These are phyloP conservation scores for Leptonema lineaticorne DNA, from an alignment of 1,140 invertebrate genomes.

Conservation along the genomic window DNA sequence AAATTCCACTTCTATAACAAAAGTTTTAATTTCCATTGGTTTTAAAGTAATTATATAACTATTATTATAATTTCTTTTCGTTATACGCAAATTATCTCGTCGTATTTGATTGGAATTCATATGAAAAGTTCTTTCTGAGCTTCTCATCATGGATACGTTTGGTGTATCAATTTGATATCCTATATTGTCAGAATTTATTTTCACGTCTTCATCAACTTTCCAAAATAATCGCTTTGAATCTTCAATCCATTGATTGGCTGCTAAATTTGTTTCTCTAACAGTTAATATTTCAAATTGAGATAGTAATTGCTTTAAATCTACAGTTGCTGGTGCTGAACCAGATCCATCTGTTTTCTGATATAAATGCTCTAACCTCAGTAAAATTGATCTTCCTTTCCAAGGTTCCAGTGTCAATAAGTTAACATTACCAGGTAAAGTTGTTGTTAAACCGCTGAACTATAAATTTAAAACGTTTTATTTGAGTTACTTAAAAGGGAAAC, in stretches of 20 bases:
- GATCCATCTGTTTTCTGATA: conserved; percentile 72
- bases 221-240: conserved; percentile 60
- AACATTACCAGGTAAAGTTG: conserved; percentile 73
- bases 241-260: conserved; percentile 66
- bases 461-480: conserved; percentile 9
- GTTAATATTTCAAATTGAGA: conserved; percentile 57
- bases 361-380: conserved; percentile 87
- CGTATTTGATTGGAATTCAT: no score
- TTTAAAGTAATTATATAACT: conserved; percentile 52
- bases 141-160: not conserved
- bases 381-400: conserved; percentile 66
- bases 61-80: conserved; percentile 21
- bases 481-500: no score
- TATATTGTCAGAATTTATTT: not conserved
- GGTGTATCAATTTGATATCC: not conserved
- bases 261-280: conserved; percentile 67
- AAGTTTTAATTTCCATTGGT: conserved; percentile 66
- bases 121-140: not conserved
- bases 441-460: conserved; percentile 6
- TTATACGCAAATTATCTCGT: not conserved
- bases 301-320: conserved; percentile 57
- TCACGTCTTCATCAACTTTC: conserved; percentile 38
- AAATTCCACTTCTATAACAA: conserved; percentile 44
- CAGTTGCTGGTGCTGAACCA: conserved; percentile 37
- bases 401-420: conserved; percentile 86